phyloP scores from a whole-genome alignment of 2,888 invertebrate species.

The Mimas tiliae region DNA sequence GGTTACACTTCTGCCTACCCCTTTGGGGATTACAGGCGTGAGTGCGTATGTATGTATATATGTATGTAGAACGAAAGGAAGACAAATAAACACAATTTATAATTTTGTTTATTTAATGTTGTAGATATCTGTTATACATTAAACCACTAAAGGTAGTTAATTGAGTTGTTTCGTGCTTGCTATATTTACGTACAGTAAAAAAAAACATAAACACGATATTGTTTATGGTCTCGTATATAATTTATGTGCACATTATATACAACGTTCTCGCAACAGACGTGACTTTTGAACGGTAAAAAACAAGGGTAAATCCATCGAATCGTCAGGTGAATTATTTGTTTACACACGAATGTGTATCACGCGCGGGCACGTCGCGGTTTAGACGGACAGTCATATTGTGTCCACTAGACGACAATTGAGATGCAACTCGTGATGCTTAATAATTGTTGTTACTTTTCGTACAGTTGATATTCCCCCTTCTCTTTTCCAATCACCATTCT shows the following conservation, averaged over 20 bases:
- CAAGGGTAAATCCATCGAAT: constrained; percentile 28
- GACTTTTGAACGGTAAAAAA: constrained; percentile 18
- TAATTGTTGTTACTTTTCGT: too few species aligned
- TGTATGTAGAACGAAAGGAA: too few species aligned
- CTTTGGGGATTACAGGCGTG: too few species aligned
- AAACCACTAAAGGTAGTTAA: neutral
- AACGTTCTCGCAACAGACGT: constrained; percentile 1
- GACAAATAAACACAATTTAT: too few species aligned
- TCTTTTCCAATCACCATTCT: too few species aligned
- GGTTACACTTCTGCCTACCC: too few species aligned
- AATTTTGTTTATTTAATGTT: too few species aligned
- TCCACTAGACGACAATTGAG: too few species aligned
- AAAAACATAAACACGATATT: neutral
- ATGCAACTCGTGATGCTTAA: too few species aligned
- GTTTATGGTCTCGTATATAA: constrained; percentile 2
- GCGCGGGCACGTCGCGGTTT: neutral
- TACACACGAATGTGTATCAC: constrained; percentile 2
- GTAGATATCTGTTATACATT: too few species aligned
- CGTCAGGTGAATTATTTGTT: constrained; percentile 27
- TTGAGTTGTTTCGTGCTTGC: neutral
- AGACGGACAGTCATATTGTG: neutral
- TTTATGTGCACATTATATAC: neutral
- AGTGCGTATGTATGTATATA: too few species aligned
- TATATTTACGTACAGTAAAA: neutral
- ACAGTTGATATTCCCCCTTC: too few species aligned